Evolutionary conservation across 2,797 vertebrate genomes (phyloP).

Genomic region (Sphenopsis melanotis): DNA sequence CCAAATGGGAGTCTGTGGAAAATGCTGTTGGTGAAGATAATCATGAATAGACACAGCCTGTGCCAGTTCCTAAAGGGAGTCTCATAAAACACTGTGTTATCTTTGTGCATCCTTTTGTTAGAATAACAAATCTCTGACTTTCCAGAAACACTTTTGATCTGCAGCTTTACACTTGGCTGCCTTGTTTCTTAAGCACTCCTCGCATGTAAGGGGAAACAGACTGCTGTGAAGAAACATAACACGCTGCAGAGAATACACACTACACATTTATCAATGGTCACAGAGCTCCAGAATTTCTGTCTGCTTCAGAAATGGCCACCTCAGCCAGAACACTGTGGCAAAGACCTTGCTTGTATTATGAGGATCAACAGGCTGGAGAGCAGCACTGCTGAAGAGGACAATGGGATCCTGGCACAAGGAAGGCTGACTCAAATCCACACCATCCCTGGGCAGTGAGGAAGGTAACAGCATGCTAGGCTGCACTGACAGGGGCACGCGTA

Average conservation of each 20-base stretch:
- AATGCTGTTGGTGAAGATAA: background rate
- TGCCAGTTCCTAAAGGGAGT: background rate
- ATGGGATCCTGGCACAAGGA: background rate
- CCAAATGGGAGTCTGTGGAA: background rate
- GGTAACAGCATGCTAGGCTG: background rate
- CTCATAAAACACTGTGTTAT: background rate
- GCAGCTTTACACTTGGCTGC: background rate
- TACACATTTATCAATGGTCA: rapidly evolving
- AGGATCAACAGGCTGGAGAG: background rate
- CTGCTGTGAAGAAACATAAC: background rate
- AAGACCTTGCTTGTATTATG: background rate
- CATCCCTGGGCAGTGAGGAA: background rate
- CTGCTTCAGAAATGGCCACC: background rate
- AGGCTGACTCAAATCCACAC: background rate
- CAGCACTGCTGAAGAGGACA: background rate
- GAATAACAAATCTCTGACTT: background rate
- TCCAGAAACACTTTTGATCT: background rate
- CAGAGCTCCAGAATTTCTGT: background rate
- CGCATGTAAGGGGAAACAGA: background rate
- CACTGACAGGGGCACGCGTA: background rate
- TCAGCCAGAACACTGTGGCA: background rate
- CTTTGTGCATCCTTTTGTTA: background rate
- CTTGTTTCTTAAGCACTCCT: background rate
- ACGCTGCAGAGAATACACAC: background rate
- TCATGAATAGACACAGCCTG: background rate